A percentile compares a stretch with the other conserved stretches of the same genome.
Evolutionary conservation across 2,113 vertebrate species (phyloP).

Genomic region (Isurus oxyrinchus): DNA sequence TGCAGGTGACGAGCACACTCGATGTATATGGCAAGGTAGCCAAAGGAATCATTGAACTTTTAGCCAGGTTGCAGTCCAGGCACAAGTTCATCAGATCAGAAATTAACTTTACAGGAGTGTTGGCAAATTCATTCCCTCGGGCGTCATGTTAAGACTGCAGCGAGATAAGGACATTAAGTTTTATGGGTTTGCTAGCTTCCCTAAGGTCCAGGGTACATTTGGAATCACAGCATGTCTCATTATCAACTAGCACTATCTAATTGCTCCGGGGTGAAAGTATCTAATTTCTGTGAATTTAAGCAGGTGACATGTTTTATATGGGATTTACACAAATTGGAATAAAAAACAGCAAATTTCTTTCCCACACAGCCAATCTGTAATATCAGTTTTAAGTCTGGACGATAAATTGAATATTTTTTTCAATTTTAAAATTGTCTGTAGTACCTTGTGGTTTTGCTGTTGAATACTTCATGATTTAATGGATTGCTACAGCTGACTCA

Average conservation of each 20-base stretch:
- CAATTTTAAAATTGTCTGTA: background rate
- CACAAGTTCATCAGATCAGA: background rate
- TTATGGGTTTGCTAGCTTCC: background rate
- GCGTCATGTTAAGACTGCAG: too few species aligned
- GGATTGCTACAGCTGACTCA: background rate
- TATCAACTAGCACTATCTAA: background rate
- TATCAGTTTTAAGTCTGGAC: background rate
- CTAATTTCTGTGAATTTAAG: background rate
- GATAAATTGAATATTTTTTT: background rate
- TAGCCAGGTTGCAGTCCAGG: background rate
- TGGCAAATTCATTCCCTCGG: background rate
- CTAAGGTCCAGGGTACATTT: background rate
- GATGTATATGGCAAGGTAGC: background rate
- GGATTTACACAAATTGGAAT: background rate
- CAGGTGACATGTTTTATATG: background rate
- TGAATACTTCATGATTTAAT: background rate
- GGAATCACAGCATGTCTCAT: background rate
- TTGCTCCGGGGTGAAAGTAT: background rate
- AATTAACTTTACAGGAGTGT: background rate
- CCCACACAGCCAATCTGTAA: background rate
- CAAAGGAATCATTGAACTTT: background rate
- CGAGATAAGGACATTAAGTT: background rate
- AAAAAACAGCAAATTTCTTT: background rate
- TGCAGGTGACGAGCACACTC: background rate
- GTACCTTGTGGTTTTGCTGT: background rate